Conservation (phyloP, 2,113 vertebrate species). For the Athene cunicularia region DNA sequence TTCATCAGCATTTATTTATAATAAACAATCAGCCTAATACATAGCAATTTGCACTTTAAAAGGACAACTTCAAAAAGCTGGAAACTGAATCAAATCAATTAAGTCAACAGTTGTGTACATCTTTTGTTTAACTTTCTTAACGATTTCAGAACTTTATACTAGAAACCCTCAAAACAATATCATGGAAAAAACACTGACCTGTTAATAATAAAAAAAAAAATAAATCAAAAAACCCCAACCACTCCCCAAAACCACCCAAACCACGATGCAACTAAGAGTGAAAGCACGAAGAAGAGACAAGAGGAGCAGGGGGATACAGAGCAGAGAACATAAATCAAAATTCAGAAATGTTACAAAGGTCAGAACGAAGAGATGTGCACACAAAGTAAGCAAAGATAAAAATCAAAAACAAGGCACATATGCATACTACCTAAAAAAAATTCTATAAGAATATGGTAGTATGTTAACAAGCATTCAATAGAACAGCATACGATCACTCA, state of each 20-base stretch:
- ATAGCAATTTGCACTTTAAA: neutral
- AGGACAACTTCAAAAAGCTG: neutral
- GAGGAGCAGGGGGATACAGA: neutral
- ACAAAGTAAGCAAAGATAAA: neutral
- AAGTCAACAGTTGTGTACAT: neutral
- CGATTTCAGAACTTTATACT: neutral
- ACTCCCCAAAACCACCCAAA: rapidly evolving
- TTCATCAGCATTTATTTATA: neutral
- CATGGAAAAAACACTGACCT: neutral
- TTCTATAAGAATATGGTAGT: neutral
- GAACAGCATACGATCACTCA: neutral
- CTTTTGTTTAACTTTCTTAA: neutral
- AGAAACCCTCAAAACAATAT: neutral
- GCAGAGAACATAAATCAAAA: neutral
- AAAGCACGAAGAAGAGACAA: neutral
- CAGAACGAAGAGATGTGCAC: neutral
- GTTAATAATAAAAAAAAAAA: neutral
- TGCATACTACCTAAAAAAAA: neutral
- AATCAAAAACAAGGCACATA: neutral
- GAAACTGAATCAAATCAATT: neutral
- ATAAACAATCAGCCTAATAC: neutral
- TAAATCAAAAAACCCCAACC: neutral
- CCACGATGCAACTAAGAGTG: neutral
- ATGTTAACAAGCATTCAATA: neutral
- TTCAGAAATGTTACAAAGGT: neutral